Evolutionary conservation across 2,888 invertebrate genomes (phyloP).

Genomic region (Hypsopygia costalis): DNA sequence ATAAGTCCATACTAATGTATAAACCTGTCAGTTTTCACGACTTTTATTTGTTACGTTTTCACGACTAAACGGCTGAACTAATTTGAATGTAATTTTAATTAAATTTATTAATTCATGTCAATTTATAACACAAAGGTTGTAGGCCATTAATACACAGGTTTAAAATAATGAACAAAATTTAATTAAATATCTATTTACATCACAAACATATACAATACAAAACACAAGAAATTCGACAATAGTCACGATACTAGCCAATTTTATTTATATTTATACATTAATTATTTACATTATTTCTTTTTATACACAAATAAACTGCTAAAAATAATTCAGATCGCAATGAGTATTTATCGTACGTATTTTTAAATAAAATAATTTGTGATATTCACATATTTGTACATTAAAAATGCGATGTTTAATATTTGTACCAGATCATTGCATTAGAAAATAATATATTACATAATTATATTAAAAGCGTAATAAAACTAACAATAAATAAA

Average conservation of each 20-base stretch:
- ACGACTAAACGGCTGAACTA: no score
- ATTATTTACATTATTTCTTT: constrained; percentile 55
- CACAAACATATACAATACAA: constrained; percentile 31
- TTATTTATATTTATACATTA: constrained; percentile 46
- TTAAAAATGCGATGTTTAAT: constrained; percentile 36
- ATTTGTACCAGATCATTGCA: constrained; percentile 45
- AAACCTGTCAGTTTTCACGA: no score
- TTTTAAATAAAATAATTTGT: constrained; percentile 19
- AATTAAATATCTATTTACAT: constrained; percentile 46
- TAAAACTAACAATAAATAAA: constrained; percentile 18
- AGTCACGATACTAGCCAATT: constrained; percentile 40
- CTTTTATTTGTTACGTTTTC: no score
- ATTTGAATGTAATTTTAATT: no score
- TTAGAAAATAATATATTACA: constrained; percentile 14
- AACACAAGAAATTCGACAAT: constrained; percentile 29
- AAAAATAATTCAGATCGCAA: constrained; percentile 35
- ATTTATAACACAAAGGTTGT: no score
- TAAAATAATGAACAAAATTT: constrained; percentile 30
- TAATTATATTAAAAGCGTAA: constrained; percentile 3
- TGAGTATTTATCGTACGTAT: constrained; percentile 31
- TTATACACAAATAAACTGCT: constrained; percentile 26
- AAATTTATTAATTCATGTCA: no score
- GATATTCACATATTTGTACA: constrained; percentile 38
- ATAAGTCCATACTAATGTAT: no score
- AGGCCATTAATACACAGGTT: neutral